These are phyloP conservation scores for Pseudococcus jackbeardsleyi DNA, from an alignment of 2,888 invertebrate genomes.

Conservation along the genomic window DNA sequence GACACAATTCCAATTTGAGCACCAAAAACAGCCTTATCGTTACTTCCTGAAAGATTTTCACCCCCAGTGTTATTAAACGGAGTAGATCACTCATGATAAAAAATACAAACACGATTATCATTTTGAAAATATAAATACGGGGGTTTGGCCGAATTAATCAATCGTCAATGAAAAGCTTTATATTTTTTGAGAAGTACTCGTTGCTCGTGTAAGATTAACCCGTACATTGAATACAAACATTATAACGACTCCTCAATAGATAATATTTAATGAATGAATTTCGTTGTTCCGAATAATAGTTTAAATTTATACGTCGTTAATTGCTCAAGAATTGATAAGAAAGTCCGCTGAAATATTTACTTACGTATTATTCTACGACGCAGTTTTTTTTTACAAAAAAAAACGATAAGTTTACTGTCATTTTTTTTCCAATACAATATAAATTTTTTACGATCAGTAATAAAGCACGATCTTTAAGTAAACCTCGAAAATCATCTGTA, in stretches of 20 bases:
- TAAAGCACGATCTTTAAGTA: background rate
- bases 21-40: too few relatives aligned
- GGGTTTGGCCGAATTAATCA: background rate
- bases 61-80: background rate
- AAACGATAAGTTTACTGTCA: background rate
- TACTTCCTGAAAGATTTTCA: background rate
- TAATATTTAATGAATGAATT: slow-evolving; percentile 30
- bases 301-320: background rate
- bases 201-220: background rate
- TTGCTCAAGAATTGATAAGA: slow-evolving; percentile 17
- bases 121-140: background rate
- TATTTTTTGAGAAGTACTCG: background rate
- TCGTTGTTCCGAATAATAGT: slow-evolving; percentile 27
- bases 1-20: too few relatives aligned
- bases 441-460: background rate
- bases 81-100: background rate
- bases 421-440: background rate
- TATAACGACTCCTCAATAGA: background rate
- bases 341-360: slow-evolving; percentile 1
- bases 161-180: background rate
- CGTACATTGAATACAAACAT: background rate
- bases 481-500: background rate
- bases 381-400: background rate
- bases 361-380: background rate
- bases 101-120: background rate